Evolutionary conservation across 2,113 vertebrate species (phyloP), one percentile per base, ranked within the genome.

Genomic region (Scatophagus argus): DNA sequence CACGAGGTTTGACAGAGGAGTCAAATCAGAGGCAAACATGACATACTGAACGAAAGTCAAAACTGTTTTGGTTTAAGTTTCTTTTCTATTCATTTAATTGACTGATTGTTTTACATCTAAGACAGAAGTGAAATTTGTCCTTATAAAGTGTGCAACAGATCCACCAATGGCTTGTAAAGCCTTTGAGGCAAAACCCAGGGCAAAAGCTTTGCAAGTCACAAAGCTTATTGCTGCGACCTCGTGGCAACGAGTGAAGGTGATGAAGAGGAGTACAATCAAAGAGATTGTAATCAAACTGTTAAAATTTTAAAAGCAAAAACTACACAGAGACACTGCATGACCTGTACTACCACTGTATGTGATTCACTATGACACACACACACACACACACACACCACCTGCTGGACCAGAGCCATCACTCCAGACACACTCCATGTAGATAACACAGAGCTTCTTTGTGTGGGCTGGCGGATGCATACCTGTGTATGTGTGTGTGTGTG

Each of bases 361-460:
- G 82, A 86, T 23, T 88, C 62, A 84, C 39, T 46, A 16, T 81
- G 63, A 71, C 73, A 58, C 74, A 84, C 81, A 81, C 49, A 58
- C 73, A 63, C 47, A 83, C 62, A 65, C 54, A 43, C 34, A 74
- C 75, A 61, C 43, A 66, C 27, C 83, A 80, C 68, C 73, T 77
- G 75, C 77, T 77, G 71, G 72, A 69, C n/a, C 47, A 9, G 51
- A 39, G 74, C 66, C 67, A 65, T 68, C 70, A 54, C 56, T 43
- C 25, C 82, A 88, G 82, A 90, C 87, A 81, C 70, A 79, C 78
- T 85, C 63, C 74, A 32, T 62, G 61, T 25, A 55, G 83, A 91
- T 84, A 89, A 90, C 59, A 93, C 70, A 89, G 79, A 83, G 77
- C 25, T 49, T 32, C 77, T 89, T 89, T 93, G 90, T 93, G 74